Percentiles rank a stretch among this genome's conserved stretches.
Conservation (phyloP, 2,888 invertebrate genomes). For the Drosophila bunnanda region DNA sequence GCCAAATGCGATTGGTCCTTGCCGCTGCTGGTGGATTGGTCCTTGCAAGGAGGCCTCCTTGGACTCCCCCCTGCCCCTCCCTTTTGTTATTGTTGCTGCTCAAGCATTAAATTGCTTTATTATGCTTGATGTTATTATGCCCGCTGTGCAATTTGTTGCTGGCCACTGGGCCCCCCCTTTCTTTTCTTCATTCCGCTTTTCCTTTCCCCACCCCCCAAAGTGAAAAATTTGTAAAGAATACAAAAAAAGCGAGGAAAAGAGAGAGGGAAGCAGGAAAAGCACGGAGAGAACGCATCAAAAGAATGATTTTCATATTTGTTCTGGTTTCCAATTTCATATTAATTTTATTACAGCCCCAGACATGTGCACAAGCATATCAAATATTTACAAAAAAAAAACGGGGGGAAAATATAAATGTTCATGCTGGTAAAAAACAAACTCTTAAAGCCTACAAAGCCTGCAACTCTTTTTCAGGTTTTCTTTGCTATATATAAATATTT, state of each 20-base stretch:
- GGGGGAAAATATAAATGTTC: not conserved
- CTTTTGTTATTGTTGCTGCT: conserved; percentile 61
- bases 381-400: not conserved
- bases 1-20: conserved; percentile 52
- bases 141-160: conserved; percentile 66
- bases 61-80: not conserved
- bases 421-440: not conserved
- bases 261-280: not conserved
- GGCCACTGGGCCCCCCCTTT: conserved; percentile 40
- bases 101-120: conserved; percentile 78
- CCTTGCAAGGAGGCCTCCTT: conserved; percentile 8
- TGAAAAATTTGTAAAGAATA: conserved; percentile 40
- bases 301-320: conserved; percentile 39
- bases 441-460: not conserved
- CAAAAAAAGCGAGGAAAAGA: conserved; percentile 11
- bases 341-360: conserved; percentile 21
- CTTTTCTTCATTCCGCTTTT: not conserved
- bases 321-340: conserved; percentile 39
- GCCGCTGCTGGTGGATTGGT: not conserved
- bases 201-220: conserved; percentile 39
- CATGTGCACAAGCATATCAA: conserved; percentile 16
- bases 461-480: not conserved
- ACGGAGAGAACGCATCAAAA: conserved; percentile 25
- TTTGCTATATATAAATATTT: not conserved
- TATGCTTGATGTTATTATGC: conserved; percentile 74